Conservation (phyloP, 92 coral and sea anemone species). For the Umimayanthus chanpuru region DNA sequence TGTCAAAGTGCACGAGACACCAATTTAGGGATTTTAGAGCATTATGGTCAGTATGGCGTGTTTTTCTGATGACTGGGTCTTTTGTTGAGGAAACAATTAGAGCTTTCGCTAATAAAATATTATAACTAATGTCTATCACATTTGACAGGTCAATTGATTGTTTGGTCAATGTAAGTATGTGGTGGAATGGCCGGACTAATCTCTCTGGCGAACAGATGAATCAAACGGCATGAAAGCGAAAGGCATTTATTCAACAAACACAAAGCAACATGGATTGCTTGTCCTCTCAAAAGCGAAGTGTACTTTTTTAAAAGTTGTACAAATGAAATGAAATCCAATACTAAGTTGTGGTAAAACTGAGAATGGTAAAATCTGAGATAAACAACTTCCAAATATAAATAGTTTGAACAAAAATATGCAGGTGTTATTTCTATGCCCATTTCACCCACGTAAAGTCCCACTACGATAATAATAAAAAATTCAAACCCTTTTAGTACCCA, state of each 20-base stretch:
- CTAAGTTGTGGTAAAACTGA: no score
- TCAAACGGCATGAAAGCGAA: not conserved
- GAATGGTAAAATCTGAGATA: no score
- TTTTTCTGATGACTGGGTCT: slow-evolving; percentile 8
- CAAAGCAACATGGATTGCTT: slow-evolving; percentile 1
- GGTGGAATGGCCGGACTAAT: not conserved
- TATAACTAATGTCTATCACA: slow-evolving; percentile 32
- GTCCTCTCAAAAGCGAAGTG: not conserved
- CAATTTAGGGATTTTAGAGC: slow-evolving; percentile 6
- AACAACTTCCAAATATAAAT: no score
- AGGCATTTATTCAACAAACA: not conserved
- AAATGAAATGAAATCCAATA: no score
- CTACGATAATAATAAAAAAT: no score
- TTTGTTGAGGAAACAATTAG: slow-evolving; percentile 32
- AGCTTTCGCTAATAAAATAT: slow-evolving; percentile 22
- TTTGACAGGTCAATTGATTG: not conserved
- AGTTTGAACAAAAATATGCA: no score
- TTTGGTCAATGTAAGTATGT: not conserved
- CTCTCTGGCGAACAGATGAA: not conserved
- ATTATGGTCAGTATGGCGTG: not conserved
- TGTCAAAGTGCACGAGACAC: not conserved
- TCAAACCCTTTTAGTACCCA: no score
- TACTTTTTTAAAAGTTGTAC: not conserved
- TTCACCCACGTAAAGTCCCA: no score
- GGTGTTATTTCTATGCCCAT: no score